phyloP scores from a whole-genome alignment of 2,797 vertebrate species.

The Valencia hispanica region DNA sequence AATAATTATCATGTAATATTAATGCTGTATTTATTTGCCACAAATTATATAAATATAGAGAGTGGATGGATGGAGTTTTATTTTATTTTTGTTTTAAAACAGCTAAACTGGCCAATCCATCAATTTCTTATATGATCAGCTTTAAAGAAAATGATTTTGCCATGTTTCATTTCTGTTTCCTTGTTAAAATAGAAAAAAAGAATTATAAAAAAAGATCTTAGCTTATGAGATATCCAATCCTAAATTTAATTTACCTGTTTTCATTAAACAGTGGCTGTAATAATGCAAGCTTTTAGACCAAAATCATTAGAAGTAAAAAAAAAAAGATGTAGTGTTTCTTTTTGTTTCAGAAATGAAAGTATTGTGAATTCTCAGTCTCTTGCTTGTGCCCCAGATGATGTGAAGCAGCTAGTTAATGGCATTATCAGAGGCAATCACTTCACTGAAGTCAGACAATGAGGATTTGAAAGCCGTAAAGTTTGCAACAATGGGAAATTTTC shows the following conservation, averaged over 20 bases:
- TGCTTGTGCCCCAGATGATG: slow-evolving; percentile 58
- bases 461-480: slow-evolving; percentile 64
- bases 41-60: too few species aligned
- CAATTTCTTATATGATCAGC: neutral
- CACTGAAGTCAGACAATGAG: slow-evolving; percentile 62
- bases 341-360: slow-evolving; percentile 54
- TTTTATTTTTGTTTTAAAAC: neutral
- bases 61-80: too few species aligned
- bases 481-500: slow-evolving; percentile 54
- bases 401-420: slow-evolving; percentile 62
- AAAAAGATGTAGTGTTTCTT: slow-evolving; percentile 50
- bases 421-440: slow-evolving; percentile 70
- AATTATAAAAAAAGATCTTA: neutral
- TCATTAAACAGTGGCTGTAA: slow-evolving; percentile 29
- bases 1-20: too few species aligned
- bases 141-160: neutral
- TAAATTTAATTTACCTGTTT: neutral
- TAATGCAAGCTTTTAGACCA: slow-evolving; percentile 41
- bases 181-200: neutral
- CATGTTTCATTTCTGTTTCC: neutral
- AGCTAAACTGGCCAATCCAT: neutral
- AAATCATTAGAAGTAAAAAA: slow-evolving; percentile 56
- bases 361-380: slow-evolving; percentile 55
- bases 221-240: neutral
- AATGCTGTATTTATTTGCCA: too few species aligned